Base-by-base conservation (phyloP, 2,113 vertebrate genomes). In the Odontophorus gujanensis region DNA sequence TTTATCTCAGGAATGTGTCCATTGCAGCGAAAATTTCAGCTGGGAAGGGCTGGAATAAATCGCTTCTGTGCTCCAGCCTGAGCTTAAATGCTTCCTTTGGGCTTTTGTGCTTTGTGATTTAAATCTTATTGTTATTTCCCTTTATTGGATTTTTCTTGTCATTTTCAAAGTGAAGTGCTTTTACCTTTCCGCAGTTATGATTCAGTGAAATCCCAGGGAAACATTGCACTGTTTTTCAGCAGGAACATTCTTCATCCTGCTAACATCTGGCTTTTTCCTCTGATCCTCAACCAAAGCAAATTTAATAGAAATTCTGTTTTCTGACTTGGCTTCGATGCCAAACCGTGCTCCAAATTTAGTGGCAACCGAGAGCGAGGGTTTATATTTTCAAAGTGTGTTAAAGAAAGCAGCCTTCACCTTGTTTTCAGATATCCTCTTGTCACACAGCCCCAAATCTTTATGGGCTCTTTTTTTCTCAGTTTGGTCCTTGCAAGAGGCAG, bases 1-100 rank as follows among this genome's bases (percentile, higher is more conserved):
- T 85, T 47, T 77, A 30, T 85, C 92, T 79, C 66, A 53, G 72
- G 89, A 87, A 76, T 63, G 82, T 85, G 75, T 45, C 55, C 45
- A 53, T 62, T 2, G 5, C 66, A 19, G 58, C 0, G 4, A 76
- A 61, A 79, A 66, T 84, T 90, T 83, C 91, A 69, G 42, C 62
- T 69, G 87, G 91, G 89, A 89, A 96, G 78, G 84, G 81, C 75
- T 73, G 72, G 81, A 93, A 50, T 87, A 76, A 91, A 81, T 79
- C 0, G 0, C 12, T 88, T 36, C 77, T 74, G 66, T 48, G 74
- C 51, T 61, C 43, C 66, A 72, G 69, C 69, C 21, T 0, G 0
- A 21, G 30, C 43, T 91, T 69, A n/a, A 90, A 63, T 0, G 3
- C 57, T 75, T 92, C 66, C 74, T 89, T 58, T 84, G 81, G 74